Evolutionary conservation across 1,140 invertebrate genomes (phyloP).

Genomic region (Drosophila dunni): DNA sequence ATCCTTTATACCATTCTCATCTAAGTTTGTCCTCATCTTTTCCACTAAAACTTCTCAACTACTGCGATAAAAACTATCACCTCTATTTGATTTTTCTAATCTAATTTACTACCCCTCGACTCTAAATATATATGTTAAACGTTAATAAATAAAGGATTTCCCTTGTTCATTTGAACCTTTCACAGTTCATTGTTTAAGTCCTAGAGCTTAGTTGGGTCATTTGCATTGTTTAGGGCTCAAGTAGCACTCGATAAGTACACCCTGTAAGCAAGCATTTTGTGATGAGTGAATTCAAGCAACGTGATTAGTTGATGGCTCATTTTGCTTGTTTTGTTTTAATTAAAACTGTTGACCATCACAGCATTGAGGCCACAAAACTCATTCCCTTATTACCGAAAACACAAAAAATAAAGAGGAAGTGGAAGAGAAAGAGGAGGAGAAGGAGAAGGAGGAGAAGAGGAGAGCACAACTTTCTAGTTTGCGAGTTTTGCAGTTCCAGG

Average conservation of each 20-base stretch:
- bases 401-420: no score
- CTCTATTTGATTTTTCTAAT: neutral
- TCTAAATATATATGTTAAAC: no score
- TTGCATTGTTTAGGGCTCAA: neutral
- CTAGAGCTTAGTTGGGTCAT: neutral
- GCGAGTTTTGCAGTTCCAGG: neutral
- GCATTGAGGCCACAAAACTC: constrained; percentile 15
- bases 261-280: neutral
- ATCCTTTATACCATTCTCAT: no score
- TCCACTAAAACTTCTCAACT: no score
- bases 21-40: no score
- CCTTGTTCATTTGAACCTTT: no score
- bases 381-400: neutral
- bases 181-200: no score
- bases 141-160: no score
- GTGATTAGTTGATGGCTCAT: constrained; percentile 33
- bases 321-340: constrained; percentile 75
- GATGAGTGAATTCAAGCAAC: constrained; percentile 30
- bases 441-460: no score
- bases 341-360: constrained; percentile 76
- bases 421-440: no score
- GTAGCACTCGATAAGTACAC: neutral
- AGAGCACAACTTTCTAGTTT: no score
- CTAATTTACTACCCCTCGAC: neutral
- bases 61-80: no score